Evolutionary conservation across 1,140 invertebrate genomes (phyloP).

Genomic region (Orius insidiosus): DNA sequence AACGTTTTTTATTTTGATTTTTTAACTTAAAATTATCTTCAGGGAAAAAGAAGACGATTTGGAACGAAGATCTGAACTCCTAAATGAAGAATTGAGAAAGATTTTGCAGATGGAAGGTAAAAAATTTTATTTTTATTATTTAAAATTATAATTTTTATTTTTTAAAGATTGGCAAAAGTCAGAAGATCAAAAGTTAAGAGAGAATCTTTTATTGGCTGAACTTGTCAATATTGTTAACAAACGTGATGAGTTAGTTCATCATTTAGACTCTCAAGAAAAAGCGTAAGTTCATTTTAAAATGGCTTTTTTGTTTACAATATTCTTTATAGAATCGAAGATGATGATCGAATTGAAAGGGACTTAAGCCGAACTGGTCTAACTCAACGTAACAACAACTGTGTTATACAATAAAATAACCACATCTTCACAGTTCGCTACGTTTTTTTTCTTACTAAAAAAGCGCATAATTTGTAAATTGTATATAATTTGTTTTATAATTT

Average conservation of each 20-base stretch:
- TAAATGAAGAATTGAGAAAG: conserved; percentile 72
- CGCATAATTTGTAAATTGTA: too few species aligned
- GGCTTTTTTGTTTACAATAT: conserved; percentile 11
- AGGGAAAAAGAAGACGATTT: conserved; percentile 91
- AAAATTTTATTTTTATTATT: background rate
- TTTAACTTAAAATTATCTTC: too few species aligned
- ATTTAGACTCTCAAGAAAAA: conserved; percentile 85
- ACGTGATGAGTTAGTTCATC: conserved; percentile 84
- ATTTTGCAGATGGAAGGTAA: conserved; percentile 72
- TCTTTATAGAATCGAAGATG: conserved; percentile 71
- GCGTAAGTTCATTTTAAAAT: conserved; percentile 48
- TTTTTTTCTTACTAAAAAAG: too few species aligned
- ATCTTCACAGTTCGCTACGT: too few species aligned
- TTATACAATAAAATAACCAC: conserved; percentile 46
- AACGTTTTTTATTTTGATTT: conserved; percentile 11
- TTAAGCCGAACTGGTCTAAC: conserved; percentile 60
- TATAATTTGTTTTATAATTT: too few species aligned
- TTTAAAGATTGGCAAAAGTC: conserved; percentile 75
- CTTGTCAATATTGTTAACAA: conserved; percentile 89
- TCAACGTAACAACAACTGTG: conserved; percentile 74
- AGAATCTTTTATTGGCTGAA: conserved; percentile 71
- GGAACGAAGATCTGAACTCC: conserved; percentile 67
- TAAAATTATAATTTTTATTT: conserved; percentile 1
- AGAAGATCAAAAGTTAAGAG: conserved; percentile 68
- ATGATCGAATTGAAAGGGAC: conserved; percentile 76